Evolutionary conservation across 2,113 vertebrate genomes (phyloP).

Genomic region (Campylomormyrus numenius): DNA sequence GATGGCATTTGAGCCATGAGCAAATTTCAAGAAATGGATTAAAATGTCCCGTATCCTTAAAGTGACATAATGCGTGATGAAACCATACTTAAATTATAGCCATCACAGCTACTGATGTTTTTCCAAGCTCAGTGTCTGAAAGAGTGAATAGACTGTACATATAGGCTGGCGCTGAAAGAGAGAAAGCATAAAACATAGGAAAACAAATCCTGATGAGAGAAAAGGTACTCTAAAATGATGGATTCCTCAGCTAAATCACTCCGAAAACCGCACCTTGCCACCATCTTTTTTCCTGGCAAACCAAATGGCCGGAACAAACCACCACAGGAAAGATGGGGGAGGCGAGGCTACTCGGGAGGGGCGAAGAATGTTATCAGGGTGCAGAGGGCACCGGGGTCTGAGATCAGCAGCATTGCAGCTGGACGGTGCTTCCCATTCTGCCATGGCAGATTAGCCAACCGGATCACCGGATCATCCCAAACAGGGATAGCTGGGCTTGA

Average conservation of each 20-base stretch:
- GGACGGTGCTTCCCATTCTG: neutral
- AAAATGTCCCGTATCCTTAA: constrained; percentile 23
- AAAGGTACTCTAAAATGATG: neutral
- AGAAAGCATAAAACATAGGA: neutral
- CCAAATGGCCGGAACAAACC: neutral
- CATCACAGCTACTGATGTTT: neutral
- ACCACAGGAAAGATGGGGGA: neutral
- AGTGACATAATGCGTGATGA: neutral
- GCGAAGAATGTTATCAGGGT: neutral
- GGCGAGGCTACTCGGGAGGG: neutral
- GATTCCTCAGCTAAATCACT: neutral
- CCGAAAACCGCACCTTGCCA: neutral
- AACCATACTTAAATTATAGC: neutral
- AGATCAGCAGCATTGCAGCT: neutral
- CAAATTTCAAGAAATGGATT: constrained; percentile 29
- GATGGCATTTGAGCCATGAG: constrained; percentile 5
- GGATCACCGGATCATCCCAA: neutral
- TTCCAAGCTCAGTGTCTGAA: neutral
- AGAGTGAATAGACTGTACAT: neutral
- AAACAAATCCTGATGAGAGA: neutral
- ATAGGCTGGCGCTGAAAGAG: neutral
- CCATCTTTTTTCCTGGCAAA: neutral
- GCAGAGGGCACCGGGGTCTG: neutral
- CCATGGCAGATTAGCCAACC: neutral
- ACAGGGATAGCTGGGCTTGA: neutral